Conservation (phyloP, 2,888 invertebrate species). For the Troides helena region DNA sequence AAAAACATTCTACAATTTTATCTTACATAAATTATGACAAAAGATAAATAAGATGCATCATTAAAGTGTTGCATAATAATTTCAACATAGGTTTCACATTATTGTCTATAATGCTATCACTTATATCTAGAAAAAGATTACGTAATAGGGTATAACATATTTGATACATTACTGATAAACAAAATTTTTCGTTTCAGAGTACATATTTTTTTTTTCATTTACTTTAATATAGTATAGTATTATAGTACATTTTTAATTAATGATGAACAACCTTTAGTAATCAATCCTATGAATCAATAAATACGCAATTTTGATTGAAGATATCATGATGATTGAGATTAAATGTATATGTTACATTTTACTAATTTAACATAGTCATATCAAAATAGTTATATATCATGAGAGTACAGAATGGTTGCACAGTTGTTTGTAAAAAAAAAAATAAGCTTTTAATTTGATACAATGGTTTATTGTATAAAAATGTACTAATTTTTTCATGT, state of each 20-base stretch:
- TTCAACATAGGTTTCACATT: background rate
- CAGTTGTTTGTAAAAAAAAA: background rate
- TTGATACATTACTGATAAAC: constrained; percentile 4
- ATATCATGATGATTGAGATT: background rate
- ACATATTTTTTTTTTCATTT: background rate
- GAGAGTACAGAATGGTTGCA: background rate
- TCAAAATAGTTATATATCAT: background rate
- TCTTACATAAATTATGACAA: background rate
- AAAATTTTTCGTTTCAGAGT: background rate
- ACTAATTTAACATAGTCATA: background rate
- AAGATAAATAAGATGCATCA: background rate
- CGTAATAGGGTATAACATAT: constrained; percentile 6
- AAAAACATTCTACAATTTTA: background rate
- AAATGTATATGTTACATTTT: background rate
- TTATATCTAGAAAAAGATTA: constrained; percentile 17
- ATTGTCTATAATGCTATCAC: constrained; percentile 21
- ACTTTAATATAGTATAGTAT: background rate
- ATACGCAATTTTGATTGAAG: background rate
- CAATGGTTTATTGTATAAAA: background rate
- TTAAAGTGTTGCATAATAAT: constrained; percentile 6
- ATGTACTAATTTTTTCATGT: constrained; percentile 1
- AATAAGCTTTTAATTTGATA: background rate
- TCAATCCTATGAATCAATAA: constrained; percentile 14
- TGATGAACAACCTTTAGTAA: constrained; percentile 10
- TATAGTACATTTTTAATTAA: background rate